Evolutionary conservation across 2,888 invertebrate genomes (phyloP), one percentile per base, ranked within the genome.

Genomic region (Aphodius granarius): DNA sequence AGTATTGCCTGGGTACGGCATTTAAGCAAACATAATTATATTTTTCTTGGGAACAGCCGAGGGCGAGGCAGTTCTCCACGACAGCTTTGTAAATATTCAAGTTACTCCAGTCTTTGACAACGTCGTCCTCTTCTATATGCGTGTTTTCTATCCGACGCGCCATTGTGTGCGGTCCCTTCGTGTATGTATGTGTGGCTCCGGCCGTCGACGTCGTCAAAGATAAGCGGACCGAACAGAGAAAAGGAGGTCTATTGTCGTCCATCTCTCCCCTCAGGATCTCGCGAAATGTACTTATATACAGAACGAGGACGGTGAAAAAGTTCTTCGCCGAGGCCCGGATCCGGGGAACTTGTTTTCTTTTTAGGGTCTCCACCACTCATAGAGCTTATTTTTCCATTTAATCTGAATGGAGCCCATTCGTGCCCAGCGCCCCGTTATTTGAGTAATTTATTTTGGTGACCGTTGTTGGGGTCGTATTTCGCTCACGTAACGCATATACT

Each of bases 11-110:
- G 21, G 22, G 68, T 9, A 20, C 68, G n/a, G 20, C 68, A 68
- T 68, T 68, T 68, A 68, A 68, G 68, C 68, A 68, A 68, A 68
- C 68, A 68, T 68, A 68, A 68, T 68, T 68, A 68, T 68, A 68
- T 68, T 68, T 68, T 68, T 68, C 68, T 68, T 68, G 68, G 68
- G 68, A 68, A 68, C 68, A 20, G 68, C 68, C 68, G 22, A 68
- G 68, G 68, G 68, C 68, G 68, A 68, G 68, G n/a, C 68, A 22
- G 68, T 68, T 22, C 68, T 68, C 22, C 68, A 68, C 21, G 68
- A 68, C 68, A 68, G 68, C 68, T 68, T 68, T 68, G 68, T 68
- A 68, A 68, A 68, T 68, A 68, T 68, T 68, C 68, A 68, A 68
- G 68, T 68, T 66, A 66, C 66, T 19, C 66, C 20, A 19, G 17